Evolutionary conservation across 2,113 vertebrate genomes (phyloP).

Genomic region (Hepsetus odoe): DNA sequence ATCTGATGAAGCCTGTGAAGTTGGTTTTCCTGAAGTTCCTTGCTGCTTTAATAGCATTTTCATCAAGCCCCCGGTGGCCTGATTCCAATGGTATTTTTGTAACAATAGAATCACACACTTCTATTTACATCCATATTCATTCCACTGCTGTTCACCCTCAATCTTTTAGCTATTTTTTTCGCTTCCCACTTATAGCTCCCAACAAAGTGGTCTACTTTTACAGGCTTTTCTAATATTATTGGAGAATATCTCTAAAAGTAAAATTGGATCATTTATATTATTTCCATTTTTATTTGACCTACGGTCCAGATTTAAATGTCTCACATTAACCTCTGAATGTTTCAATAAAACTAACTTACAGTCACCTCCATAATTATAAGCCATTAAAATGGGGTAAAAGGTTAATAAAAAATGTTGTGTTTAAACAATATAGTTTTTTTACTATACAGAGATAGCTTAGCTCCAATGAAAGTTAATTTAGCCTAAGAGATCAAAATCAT

Average conservation of each 20-base stretch:
- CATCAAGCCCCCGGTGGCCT: neutral
- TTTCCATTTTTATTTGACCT: neutral
- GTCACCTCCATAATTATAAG: too few relatives aligned
- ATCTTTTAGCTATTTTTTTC: neutral
- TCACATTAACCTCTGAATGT: neutral
- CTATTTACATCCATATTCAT: neutral
- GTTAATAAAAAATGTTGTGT: too few relatives aligned
- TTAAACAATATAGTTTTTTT: too few relatives aligned
- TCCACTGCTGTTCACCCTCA: neutral
- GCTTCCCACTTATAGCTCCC: neutral
- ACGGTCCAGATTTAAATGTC: neutral
- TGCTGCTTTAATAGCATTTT: neutral
- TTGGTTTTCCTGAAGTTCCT: neutral
- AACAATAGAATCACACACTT: neutral
- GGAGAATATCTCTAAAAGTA: neutral
- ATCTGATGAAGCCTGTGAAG: neutral
- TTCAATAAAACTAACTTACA: neutral
- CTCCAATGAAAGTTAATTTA: too few relatives aligned
- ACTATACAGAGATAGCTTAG: too few relatives aligned
- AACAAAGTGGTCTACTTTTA: neutral
- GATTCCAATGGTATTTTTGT: neutral
- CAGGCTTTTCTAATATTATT: neutral
- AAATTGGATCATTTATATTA: neutral
- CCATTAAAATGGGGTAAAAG: too few relatives aligned
- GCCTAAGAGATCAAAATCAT: too few relatives aligned